A percentile compares a stretch with the other conserved stretches of the same genome.
These are phyloP conservation scores for Acanthornis magna DNA, from an alignment of 2,797 vertebrate species.

Conservation along the genomic window DNA sequence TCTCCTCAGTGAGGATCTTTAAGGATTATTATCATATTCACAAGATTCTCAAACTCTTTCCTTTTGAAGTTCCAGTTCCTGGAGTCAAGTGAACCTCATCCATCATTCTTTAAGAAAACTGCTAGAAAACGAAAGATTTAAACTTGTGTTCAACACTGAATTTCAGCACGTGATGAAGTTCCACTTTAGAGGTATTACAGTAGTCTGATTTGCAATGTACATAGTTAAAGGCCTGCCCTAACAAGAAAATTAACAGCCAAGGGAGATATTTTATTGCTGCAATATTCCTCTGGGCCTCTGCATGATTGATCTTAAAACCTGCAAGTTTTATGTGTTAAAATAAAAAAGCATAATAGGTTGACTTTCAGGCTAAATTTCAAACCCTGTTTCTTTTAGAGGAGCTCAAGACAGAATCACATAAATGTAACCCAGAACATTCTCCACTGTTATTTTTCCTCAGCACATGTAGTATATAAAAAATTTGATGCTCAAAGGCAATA, in stretches of 20 bases:
- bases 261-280: neutral
- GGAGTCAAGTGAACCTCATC: neutral
- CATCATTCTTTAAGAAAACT: neutral
- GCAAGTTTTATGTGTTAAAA: neutral
- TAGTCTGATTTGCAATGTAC: neutral
- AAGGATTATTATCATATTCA: neutral
- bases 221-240: neutral
- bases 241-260: constrained; percentile 8
- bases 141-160: neutral
- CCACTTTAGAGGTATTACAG: neutral
- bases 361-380: neutral
- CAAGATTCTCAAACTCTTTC: neutral
- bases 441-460: neutral
- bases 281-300: neutral
- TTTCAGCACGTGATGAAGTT: neutral
- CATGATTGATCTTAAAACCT: neutral
- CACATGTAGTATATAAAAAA: neutral
- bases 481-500: neutral
- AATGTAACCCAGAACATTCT: neutral
- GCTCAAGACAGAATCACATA: neutral
- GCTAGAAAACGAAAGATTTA: neutral
- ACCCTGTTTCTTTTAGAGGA: neutral
- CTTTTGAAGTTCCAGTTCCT: neutral
- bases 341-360: neutral
- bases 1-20: neutral